phyloP scores from a whole-genome alignment of 30 jellyfish, hydroid and myxozoan genomes.

The Turritopsis dohrnii region DNA sequence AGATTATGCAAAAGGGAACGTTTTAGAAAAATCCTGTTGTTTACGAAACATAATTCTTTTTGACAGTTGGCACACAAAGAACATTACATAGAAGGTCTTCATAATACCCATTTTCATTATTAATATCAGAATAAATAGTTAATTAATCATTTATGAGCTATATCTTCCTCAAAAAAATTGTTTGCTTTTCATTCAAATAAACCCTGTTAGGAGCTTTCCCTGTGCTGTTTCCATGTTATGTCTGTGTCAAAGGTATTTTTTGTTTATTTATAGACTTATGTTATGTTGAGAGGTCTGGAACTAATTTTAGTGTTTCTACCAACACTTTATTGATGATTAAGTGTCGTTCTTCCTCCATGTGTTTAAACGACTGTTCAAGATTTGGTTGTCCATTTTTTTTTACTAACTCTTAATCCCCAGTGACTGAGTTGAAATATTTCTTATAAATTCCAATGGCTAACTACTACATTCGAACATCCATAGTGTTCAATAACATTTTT shows the following conservation, averaged over 20 bases:
- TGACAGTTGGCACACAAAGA: background rate
- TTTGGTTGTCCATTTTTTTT: background rate
- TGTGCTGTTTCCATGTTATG: background rate
- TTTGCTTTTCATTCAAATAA: background rate
- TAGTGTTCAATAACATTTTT: background rate
- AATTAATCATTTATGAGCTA: background rate
- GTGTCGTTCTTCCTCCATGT: background rate
- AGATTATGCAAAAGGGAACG: background rate
- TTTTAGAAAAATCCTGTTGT: background rate
- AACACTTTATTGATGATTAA: background rate
- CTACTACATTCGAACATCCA: no score
- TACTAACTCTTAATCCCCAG: background rate
- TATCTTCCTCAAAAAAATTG: background rate
- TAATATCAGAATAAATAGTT: background rate
- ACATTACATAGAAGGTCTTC: background rate
- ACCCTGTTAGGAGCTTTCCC: background rate
- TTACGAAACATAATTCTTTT: background rate
- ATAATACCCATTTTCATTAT: background rate
- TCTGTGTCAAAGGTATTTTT: background rate
- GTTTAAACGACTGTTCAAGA: background rate
- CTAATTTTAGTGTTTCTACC: background rate
- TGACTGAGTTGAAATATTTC: no score
- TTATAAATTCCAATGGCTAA: no score
- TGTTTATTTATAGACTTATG: background rate
- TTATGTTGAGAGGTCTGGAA: background rate